Evolutionary conservation across 2,888 invertebrate species (phyloP).

Genomic region (Caenorhabditis sp.): DNA sequence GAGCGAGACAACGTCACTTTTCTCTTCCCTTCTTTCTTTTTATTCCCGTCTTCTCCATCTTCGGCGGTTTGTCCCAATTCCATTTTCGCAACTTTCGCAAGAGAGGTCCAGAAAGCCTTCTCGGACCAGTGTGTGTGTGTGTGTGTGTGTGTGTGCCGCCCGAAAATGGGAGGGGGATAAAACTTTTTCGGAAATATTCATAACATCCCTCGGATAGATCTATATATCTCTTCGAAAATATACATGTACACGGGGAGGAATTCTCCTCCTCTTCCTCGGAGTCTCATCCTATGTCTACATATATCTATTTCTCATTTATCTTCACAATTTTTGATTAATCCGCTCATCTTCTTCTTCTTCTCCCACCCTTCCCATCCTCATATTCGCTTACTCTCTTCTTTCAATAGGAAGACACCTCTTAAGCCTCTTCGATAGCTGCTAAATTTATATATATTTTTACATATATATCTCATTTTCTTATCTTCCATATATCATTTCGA

Average conservation of each 20-base stretch:
- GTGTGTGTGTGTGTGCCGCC: no score
- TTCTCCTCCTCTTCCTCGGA: neutral
- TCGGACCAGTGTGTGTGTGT: no score
- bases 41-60: neutral
- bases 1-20: neutral
- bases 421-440: constrained; percentile 37
- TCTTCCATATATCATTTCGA: no score
- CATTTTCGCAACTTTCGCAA: neutral
- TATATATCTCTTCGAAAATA: neutral
- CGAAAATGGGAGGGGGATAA: no score
- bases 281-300: neutral
- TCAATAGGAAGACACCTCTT: constrained; percentile 3
- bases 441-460: constrained; percentile 17
- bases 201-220: neutral
- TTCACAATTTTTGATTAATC: constrained; percentile 31
- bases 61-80: no score
- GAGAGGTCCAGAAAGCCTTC: neutral
- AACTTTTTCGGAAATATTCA: neutral
- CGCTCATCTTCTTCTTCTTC: constrained; percentile 24
- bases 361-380: constrained; percentile 6
- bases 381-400: neutral
- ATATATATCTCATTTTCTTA: neutral
- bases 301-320: constrained; percentile 15
- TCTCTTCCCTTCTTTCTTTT: neutral
- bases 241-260: constrained; percentile 1